These are phyloP conservation scores for Cantharis rufa DNA, from an alignment of 2,888 invertebrate species.

Conservation along the genomic window DNA sequence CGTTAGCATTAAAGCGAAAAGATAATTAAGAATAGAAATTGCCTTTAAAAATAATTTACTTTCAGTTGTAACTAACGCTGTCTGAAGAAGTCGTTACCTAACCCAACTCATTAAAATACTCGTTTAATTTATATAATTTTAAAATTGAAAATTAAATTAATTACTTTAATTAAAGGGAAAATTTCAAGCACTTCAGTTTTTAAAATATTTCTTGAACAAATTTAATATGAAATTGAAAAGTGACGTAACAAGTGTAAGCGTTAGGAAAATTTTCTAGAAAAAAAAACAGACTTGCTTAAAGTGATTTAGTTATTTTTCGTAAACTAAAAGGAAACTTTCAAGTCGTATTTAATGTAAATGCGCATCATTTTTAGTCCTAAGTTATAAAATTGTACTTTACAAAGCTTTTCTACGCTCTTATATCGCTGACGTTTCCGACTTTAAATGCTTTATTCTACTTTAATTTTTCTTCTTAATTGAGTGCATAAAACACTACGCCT, in stretches of 20 bases:
- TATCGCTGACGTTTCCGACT: conserved; percentile 1
- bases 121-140: background rate
- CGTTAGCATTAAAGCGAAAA: background rate
- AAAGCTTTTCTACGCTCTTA: background rate
- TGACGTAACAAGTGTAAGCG: background rate
- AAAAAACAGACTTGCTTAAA: background rate
- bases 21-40: background rate
- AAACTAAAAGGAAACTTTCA: conserved; percentile 17
- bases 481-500: conserved; percentile 10
- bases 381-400: conserved; percentile 5
- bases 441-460: conserved; percentile 11
- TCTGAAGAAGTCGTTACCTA: background rate
- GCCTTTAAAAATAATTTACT: background rate
- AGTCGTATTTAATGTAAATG: conserved; percentile 18
- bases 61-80: background rate
- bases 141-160: background rate
- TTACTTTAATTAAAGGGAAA: background rate
- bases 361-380: conserved; percentile 11
- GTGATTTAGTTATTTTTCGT: conserved; percentile 19
- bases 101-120: background rate
- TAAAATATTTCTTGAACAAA: background rate
- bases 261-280: background rate
- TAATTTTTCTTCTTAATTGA: conserved; percentile 19
- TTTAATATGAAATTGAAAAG: background rate
- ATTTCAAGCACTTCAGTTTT: background rate